Evolutionary conservation across 2,113 vertebrate genomes (phyloP).

Genomic region (Euleptes europaea): DNA sequence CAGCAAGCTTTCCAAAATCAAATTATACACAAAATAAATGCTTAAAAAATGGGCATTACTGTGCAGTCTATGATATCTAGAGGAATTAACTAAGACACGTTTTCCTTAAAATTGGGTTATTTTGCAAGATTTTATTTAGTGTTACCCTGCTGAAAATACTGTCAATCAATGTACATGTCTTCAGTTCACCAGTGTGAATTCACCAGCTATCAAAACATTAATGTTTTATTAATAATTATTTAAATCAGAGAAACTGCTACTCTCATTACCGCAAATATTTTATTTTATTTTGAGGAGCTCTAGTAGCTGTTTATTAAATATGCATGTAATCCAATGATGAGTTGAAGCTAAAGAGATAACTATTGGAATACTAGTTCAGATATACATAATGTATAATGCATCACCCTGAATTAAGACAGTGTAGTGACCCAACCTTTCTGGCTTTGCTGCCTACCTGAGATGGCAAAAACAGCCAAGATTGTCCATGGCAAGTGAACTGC

Average conservation of each 20-base stretch:
- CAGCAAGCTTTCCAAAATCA: slow-evolving; percentile 5
- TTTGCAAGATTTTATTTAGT: too few species aligned
- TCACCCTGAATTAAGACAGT: too few species aligned
- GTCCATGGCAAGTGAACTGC: background rate
- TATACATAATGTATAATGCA: too few species aligned
- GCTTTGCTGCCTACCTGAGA: too few species aligned
- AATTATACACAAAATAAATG: slow-evolving; percentile 18
- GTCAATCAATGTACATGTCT: background rate
- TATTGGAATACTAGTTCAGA: too few species aligned
- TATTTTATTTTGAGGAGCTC: background rate
- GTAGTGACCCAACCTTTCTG: too few species aligned
- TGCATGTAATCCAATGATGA: too few species aligned
- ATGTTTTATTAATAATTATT: background rate
- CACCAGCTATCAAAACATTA: background rate
- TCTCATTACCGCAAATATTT: background rate
- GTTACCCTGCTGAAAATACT: background rate
- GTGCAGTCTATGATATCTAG: background rate
- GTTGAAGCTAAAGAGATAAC: too few species aligned
- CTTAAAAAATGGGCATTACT: background rate
- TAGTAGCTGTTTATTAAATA: too few species aligned
- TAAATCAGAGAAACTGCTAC: background rate
- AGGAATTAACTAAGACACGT: slow-evolving; percentile 2
- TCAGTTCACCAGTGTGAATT: background rate
- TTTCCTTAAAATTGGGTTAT: too few species aligned
- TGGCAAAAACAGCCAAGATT: too few species aligned